A percentile compares a stretch with the other conserved stretches of the same genome.
Conservation (phyloP, 2,113 vertebrate genomes). For the Ceyx cyanopectus region DNA sequence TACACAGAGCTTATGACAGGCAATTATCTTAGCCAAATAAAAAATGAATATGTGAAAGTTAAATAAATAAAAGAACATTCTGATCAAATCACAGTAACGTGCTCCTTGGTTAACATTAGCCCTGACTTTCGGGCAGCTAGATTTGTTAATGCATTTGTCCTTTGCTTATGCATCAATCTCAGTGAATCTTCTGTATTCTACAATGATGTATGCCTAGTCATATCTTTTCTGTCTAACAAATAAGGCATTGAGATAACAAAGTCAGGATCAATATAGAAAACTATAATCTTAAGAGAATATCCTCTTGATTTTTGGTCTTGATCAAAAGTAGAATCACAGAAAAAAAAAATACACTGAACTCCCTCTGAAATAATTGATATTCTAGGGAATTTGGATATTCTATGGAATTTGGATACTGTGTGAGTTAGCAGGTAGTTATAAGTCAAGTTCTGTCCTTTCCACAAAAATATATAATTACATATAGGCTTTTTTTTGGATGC, state of each 20-base stretch:
- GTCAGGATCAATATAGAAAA: not conserved
- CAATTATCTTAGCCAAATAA: slow-evolving; percentile 87
- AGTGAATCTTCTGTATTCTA: slow-evolving; percentile 54
- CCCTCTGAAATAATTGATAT: not conserved
- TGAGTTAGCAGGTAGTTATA: not conserved
- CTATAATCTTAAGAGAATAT: not conserved
- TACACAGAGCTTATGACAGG: slow-evolving; percentile 77
- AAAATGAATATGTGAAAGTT: slow-evolving; percentile 83
- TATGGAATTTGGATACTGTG: not conserved
- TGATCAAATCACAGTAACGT: slow-evolving; percentile 76
- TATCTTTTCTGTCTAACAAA: slow-evolving; percentile 48
- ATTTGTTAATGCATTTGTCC: slow-evolving; percentile 64
- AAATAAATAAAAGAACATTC: slow-evolving; percentile 82
- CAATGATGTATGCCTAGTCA: slow-evolving; percentile 58
- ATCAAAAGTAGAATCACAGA: not conserved
- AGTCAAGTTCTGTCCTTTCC: not conserved
- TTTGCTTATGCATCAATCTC: slow-evolving; percentile 70
- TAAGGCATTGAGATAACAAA: slow-evolving; percentile 25
- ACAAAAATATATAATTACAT: not conserved
- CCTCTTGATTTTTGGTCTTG: not conserved
- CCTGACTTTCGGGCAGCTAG: slow-evolving; percentile 70
- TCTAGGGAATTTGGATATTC: not conserved
- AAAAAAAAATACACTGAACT: not conserved
- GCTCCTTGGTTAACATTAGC: slow-evolving; percentile 73
- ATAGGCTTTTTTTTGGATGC: not conserved